Conservation (phyloP, 1,140 invertebrate genomes). For the Atopsyche davidsoni region DNA sequence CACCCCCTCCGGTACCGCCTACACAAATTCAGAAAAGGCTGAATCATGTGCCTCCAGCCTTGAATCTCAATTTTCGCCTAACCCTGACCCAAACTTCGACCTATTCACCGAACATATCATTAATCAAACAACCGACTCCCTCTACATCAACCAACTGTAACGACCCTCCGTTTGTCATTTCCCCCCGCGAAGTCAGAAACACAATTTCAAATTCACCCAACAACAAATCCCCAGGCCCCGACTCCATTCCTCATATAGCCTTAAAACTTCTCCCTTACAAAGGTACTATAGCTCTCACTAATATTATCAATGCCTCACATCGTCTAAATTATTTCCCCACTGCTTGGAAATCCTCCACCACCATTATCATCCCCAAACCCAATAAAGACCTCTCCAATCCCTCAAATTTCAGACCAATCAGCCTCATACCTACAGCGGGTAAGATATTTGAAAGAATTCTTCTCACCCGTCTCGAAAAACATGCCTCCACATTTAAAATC, state of each 20-base stretch:
- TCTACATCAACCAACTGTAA: too few relatives aligned
- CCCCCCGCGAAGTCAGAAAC: conserved; percentile 9
- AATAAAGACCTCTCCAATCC: conserved; percentile 7
- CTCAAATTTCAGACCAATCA: conserved; percentile 29
- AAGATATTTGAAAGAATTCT: conserved; percentile 31
- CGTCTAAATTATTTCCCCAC: conserved; percentile 29
- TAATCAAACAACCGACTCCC: too few relatives aligned
- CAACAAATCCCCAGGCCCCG: conserved; percentile 29
- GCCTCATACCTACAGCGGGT: conserved; percentile 24
- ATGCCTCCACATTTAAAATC: not conserved
- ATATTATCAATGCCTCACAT: not conserved
- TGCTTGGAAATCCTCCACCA: conserved; percentile 7
- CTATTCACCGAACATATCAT: too few relatives aligned
- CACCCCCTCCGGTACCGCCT: too few relatives aligned
- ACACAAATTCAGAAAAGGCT: too few relatives aligned
- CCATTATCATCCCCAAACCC: conserved; percentile 5
- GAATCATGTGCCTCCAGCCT: too few relatives aligned
- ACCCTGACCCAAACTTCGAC: too few relatives aligned
- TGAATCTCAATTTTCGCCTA: too few relatives aligned
- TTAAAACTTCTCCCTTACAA: conserved; percentile 28
- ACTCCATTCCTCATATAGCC: conserved; percentile 27
- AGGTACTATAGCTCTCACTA: conserved; percentile 9
- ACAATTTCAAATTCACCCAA: conserved; percentile 9
- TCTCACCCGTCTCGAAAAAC: conserved; percentile 11
- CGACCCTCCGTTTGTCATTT: too few relatives aligned